Percentiles rank a stretch among this genome's conserved stretches.
These are phyloP conservation scores for human (Homo sapiens) DNA, from an alignment of 2,113 vertebrate species.

Conservation along the genomic window DNA sequence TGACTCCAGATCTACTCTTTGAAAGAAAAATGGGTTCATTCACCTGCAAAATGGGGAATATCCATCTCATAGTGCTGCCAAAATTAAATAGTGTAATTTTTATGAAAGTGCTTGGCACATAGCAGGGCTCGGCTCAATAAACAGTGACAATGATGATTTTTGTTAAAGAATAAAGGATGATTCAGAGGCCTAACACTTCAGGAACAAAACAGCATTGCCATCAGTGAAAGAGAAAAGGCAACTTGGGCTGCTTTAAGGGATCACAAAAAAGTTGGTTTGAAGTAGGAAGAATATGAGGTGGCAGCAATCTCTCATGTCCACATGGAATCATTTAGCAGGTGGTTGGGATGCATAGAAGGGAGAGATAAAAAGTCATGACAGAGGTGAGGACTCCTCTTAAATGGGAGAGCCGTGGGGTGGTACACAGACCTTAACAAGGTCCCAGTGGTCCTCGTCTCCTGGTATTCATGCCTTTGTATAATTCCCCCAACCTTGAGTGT, in stretches of 20 bases:
- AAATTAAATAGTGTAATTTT: background rate
- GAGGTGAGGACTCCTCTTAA: background rate
- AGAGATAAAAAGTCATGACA: background rate
- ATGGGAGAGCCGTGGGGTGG: background rate
- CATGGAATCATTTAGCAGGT: background rate
- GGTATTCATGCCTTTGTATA: background rate
- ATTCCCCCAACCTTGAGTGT: background rate
- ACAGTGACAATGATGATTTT: background rate
- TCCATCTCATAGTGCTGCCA: background rate
- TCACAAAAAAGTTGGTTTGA: background rate
- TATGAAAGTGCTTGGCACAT: background rate
- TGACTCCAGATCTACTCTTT: background rate
- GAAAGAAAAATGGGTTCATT: slow-evolving; percentile 38
- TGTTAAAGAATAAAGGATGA: background rate
- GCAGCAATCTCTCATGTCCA: background rate
- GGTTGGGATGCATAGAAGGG: background rate
- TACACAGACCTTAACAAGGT: background rate
- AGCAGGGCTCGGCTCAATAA: background rate
- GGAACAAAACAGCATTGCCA: background rate
- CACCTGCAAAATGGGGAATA: background rate
- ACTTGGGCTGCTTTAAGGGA: background rate
- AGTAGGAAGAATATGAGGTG: background rate
- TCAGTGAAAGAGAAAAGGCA: background rate
- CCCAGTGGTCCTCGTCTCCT: background rate
- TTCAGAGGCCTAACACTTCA: background rate